Conservation (phyloP, 30 jellyfish, hydroid and myxozoan genomes). For the Hydractinia echinata region DNA sequence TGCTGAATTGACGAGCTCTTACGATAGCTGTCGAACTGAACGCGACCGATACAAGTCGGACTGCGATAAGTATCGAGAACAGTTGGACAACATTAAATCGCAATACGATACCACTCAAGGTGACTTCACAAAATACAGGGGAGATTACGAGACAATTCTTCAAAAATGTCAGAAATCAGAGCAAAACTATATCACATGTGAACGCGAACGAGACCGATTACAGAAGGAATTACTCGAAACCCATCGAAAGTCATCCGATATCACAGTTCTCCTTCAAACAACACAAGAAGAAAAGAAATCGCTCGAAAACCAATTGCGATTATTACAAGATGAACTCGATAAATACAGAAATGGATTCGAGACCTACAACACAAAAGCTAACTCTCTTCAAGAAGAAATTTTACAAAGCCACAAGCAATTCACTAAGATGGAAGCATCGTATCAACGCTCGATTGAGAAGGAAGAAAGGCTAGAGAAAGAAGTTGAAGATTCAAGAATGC, state of each 20-base stretch:
- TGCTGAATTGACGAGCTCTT: slow-evolving; percentile 75
- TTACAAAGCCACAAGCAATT: slow-evolving; percentile 76
- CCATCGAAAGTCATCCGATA: slow-evolving; percentile 76
- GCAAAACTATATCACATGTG: slow-evolving; percentile 47
- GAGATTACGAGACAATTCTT: slow-evolving; percentile 45
- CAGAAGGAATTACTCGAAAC: slow-evolving; percentile 75
- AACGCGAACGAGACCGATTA: slow-evolving; percentile 73
- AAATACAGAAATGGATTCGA: slow-evolving; percentile 53
- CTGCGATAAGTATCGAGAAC: slow-evolving; percentile 54
- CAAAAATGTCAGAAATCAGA: slow-evolving; percentile 63
- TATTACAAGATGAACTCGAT: slow-evolving; percentile 60
- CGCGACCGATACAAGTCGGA: slow-evolving; percentile 64
- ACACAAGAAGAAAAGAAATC: slow-evolving; percentile 85
- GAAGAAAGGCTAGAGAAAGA: slow-evolving; percentile 85
- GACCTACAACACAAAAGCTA: slow-evolving; percentile 45
- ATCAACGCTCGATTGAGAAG: slow-evolving; percentile 69
- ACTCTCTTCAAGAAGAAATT: slow-evolving; percentile 77
- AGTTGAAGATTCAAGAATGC: slow-evolving; percentile 71
- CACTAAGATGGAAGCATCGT: slow-evolving; percentile 78
- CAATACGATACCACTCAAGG: slow-evolving; percentile 66
- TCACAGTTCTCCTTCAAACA: slow-evolving; percentile 69
- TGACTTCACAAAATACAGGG: slow-evolving; percentile 39
- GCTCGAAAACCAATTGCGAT: slow-evolving; percentile 33
- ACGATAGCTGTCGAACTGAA: slow-evolving; percentile 68
- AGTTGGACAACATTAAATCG: slow-evolving; percentile 51